Evolutionary conservation across 2,888 invertebrate genomes (phyloP).

Genomic region (Troides helena): DNA sequence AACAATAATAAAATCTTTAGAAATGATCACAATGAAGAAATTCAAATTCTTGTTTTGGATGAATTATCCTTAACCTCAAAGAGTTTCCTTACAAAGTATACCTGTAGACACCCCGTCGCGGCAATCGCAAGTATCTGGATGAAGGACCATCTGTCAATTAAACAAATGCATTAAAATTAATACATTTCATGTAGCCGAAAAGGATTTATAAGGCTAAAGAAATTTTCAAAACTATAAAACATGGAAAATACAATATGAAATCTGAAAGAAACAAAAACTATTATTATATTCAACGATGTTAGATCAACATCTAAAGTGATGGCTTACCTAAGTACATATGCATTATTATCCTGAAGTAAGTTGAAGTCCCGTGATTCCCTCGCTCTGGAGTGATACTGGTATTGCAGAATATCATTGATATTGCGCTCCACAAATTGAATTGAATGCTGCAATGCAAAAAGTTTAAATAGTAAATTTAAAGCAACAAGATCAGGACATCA

Average conservation of each 20-base stretch:
- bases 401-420: conserved; percentile 91
- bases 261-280: too few species aligned
- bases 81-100: conserved; percentile 93
- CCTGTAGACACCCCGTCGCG: conserved; percentile 88
- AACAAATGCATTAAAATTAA: not conserved
- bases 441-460: conserved; percentile 77
- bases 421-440: conserved; percentile 90
- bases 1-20: conserved; percentile 22
- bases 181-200: not conserved
- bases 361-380: conserved; percentile 91
- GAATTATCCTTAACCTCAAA: conserved; percentile 88
- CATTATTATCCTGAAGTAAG: conserved; percentile 88
- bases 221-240: not conserved
- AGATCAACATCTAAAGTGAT: not conserved
- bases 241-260: not conserved
- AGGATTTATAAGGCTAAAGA: not conserved
- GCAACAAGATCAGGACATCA: too few species aligned
- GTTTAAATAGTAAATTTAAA: too few species aligned
- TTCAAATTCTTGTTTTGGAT: conserved; percentile 79
- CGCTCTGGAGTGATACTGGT: conserved; percentile 89
- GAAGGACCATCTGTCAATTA: conserved; percentile 85
- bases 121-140: conserved; percentile 91
- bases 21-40: conserved; percentile 16
- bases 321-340: conserved; percentile 87
- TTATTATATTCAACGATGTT: too few species aligned